These are phyloP conservation scores for Podocnemis expansa DNA, from an alignment of 2,113 vertebrate species.

Conservation along the genomic window DNA sequence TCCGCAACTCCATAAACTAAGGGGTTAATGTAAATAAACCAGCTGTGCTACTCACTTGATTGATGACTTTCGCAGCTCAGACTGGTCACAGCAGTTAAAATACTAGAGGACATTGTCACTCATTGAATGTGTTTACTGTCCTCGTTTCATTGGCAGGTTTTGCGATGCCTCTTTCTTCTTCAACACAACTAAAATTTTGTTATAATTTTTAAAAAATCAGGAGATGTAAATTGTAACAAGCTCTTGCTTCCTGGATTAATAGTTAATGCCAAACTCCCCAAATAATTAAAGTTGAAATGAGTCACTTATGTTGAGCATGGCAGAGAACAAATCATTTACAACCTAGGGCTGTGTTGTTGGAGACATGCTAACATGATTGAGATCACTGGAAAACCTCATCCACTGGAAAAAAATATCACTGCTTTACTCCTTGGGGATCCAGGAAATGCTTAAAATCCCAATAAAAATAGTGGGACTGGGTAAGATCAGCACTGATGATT, in stretches of 20 bases:
- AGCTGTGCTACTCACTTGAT: neutral
- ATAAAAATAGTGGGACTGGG: neutral
- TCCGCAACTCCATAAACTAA: neutral
- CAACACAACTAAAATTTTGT: neutral
- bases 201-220: too few species aligned
- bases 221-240: neutral
- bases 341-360: neutral
- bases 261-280: neutral
- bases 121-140: neutral
- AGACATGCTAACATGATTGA: neutral
- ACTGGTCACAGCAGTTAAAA: neutral
- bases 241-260: neutral
- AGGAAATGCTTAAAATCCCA: neutral
- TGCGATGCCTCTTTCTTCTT: neutral
- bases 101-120: neutral
- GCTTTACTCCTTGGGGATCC: neutral
- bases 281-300: neutral
- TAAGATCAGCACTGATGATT: neutral
- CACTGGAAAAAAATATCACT: neutral
- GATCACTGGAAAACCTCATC: neutral
- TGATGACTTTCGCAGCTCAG: neutral
- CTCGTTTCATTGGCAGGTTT: neutral
- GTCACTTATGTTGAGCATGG: neutral
- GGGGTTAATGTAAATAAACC: neutral
- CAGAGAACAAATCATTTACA: neutral